phyloP scores from a whole-genome alignment of 64 coral and sea anemone species.

The Acropora yongei region DNA sequence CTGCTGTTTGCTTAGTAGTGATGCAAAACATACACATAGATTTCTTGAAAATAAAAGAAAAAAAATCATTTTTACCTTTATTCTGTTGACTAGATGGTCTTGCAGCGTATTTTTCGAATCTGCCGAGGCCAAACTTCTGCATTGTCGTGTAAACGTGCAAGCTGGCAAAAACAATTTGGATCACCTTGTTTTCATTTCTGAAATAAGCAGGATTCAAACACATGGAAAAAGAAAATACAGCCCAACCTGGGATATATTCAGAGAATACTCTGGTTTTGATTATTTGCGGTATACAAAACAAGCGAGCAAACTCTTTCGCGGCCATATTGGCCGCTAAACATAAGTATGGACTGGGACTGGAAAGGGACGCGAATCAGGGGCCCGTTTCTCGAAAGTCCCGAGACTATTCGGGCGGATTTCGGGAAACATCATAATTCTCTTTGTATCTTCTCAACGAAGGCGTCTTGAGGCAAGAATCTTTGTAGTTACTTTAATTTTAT shows the following conservation, averaged over 20 bases:
- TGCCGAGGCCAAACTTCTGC: background rate
- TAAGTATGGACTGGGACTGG: background rate
- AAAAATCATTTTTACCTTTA: conserved; percentile 1
- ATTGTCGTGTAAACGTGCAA: background rate
- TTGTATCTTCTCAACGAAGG: too few relatives aligned
- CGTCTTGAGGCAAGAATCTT: too few relatives aligned
- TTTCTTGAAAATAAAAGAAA: too few relatives aligned
- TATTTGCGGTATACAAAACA: background rate
- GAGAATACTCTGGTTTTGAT: background rate
- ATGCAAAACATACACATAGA: too few relatives aligned
- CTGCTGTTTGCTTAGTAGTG: too few relatives aligned
- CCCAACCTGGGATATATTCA: background rate
- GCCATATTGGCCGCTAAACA: background rate
- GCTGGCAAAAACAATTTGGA: background rate
- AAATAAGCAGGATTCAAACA: background rate
- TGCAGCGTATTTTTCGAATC: background rate
- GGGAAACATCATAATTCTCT: too few relatives aligned
- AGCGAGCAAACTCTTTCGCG: background rate
- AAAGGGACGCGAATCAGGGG: too few relatives aligned
- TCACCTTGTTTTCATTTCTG: background rate
- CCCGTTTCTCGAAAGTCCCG: too few relatives aligned
- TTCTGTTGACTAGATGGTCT: conserved; percentile 13
- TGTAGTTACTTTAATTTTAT: too few relatives aligned
- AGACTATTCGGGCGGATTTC: too few relatives aligned
- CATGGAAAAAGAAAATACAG: background rate